Conservation (phyloP, 2,797 vertebrate genomes). For the Lacerta agilis region DNA sequence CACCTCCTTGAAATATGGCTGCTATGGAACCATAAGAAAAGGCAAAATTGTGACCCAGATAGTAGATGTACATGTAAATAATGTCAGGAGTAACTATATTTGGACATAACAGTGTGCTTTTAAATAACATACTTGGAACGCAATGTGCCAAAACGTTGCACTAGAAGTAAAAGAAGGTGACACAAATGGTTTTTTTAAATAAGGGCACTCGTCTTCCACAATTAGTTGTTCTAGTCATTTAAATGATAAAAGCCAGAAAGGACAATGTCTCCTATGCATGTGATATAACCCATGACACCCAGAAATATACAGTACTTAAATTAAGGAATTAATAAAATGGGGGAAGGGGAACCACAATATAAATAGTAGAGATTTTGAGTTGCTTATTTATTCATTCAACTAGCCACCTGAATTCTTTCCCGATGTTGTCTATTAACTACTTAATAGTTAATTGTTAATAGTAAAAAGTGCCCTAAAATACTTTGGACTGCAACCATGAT, state of each 20-base stretch:
- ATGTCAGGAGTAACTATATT: neutral
- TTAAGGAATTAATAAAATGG: neutral
- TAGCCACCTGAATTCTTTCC: neutral
- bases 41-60: neutral
- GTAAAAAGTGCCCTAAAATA: no score
- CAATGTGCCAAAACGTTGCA: neutral
- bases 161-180: neutral
- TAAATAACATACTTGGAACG: neutral
- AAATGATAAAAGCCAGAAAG: constrained; percentile 8
- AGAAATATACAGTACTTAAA: neutral
- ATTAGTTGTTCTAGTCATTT: neutral
- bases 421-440: neutral
- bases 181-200: neutral
- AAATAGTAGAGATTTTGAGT: neutral
- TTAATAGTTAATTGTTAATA: neutral
- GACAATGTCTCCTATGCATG: neutral
- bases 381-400: neutral
- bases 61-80: neutral
- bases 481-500: no score
- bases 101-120: neutral
- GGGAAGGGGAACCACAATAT: neutral
- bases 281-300: neutral
- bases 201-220: neutral
- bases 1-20: neutral
- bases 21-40: neutral